Evolutionary conservation across 2,797 vertebrate species (phyloP).

Genomic region (Sylvilagus floridanus): DNA sequence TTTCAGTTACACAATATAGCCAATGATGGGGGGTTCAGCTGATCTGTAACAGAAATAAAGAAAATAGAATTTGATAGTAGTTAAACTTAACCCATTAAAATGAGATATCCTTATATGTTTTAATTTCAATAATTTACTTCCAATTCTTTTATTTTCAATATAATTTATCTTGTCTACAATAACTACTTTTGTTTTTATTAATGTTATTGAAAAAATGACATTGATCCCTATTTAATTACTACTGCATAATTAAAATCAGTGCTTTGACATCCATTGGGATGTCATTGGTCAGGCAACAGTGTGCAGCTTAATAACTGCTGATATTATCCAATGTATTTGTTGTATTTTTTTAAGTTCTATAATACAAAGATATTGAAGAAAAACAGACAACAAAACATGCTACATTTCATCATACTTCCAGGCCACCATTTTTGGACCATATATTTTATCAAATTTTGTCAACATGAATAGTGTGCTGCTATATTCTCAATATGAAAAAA

Average conservation of each 20-base stretch:
- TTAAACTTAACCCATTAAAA: neutral
- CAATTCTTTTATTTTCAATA: slow-evolving; percentile 18
- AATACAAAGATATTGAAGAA: neutral
- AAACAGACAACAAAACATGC: slow-evolving; percentile 20
- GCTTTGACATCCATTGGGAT: neutral
- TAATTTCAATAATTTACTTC: slow-evolving; percentile 39
- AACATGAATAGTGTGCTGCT: neutral
- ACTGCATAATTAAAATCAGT: slow-evolving; percentile 51
- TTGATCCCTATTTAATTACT: slow-evolving; percentile 48
- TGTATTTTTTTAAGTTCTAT: slow-evolving; percentile 24
- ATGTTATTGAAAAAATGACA: slow-evolving; percentile 34
- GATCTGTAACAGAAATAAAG: slow-evolving; percentile 7
- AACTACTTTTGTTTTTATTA: slow-evolving; percentile 45
- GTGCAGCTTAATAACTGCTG: slow-evolving; percentile 9
- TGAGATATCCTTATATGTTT: neutral
- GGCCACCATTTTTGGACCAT: neutral
- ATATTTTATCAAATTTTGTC: slow-evolving; percentile 34
- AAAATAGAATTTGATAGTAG: slow-evolving; percentile 25
- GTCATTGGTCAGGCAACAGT: neutral
- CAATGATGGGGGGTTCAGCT: neutral
- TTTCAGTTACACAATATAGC: neutral
- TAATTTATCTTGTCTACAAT: slow-evolving; percentile 6
- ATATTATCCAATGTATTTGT: neutral
- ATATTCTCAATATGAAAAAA: slow-evolving; percentile 11
- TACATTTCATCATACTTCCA: neutral